These are phyloP conservation scores for Verasper variegatus DNA, from an alignment of 2,113 vertebrate genomes.

Conservation along the genomic window DNA sequence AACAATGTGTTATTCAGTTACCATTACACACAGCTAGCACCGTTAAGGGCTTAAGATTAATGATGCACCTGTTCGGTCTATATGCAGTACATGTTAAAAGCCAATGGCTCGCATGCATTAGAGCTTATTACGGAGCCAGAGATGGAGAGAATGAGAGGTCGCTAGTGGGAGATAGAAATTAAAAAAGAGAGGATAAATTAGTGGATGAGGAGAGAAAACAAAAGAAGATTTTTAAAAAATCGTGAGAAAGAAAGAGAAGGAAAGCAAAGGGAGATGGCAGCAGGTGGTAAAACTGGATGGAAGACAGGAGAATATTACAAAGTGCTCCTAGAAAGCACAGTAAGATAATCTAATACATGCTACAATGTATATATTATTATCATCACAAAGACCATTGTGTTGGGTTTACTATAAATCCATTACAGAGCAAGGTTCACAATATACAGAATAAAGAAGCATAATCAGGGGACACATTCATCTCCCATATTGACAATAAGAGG, in stretches of 20 bases:
- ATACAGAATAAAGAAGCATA: slow-evolving; percentile 46
- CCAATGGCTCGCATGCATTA: slow-evolving; percentile 57
- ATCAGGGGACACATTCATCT: slow-evolving; percentile 48
- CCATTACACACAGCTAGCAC: slow-evolving; percentile 59
- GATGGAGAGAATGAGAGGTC: slow-evolving; percentile 26
- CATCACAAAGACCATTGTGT: slow-evolving; percentile 59
- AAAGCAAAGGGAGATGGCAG: neutral
- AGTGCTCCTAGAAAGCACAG: slow-evolving; percentile 51
- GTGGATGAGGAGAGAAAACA: slow-evolving; percentile 4
- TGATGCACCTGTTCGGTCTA: slow-evolving; percentile 67
- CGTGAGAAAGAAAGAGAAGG: neutral
- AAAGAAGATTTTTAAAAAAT: neutral
- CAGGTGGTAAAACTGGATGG: neutral
- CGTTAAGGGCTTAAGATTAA: slow-evolving; percentile 72
- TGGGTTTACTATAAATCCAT: slow-evolving; percentile 55
- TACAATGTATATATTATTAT: slow-evolving; percentile 53
- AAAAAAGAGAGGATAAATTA: slow-evolving; percentile 17
- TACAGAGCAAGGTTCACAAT: slow-evolving; percentile 34
- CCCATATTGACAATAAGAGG: slow-evolving; percentile 18
- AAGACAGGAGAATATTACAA: slow-evolving; percentile 11
- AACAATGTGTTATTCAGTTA: slow-evolving; percentile 79
- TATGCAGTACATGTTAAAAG: slow-evolving; percentile 62
- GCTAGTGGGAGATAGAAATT: slow-evolving; percentile 35
- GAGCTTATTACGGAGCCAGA: slow-evolving; percentile 58
- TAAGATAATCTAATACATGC: slow-evolving; percentile 55